These are phyloP conservation scores for Allacma fusca DNA, from an alignment of 2,888 invertebrate species.

Conservation along the genomic window DNA sequence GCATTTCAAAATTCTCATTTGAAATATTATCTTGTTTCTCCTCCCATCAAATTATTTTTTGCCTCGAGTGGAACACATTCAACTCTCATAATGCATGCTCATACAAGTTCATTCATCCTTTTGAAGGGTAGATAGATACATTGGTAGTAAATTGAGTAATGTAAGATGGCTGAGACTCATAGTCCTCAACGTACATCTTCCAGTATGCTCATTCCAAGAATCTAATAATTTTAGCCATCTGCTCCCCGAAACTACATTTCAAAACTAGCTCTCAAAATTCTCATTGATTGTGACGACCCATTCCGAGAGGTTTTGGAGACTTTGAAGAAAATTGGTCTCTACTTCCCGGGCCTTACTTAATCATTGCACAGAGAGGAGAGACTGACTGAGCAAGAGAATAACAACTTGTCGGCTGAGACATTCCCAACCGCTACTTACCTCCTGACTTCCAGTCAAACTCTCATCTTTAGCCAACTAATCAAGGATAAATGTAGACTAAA, in stretches of 20 bases:
- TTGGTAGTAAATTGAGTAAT: too few species aligned
- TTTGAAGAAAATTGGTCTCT: constrained; percentile 4
- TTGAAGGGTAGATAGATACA: neutral
- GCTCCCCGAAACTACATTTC: neutral
- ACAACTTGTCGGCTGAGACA: constrained; percentile 7
- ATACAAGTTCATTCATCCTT: constrained; percentile 4
- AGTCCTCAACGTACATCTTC: too few species aligned
- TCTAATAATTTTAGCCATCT: too few species aligned
- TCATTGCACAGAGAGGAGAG: neutral
- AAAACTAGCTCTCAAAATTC: neutral
- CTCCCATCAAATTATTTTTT: neutral
- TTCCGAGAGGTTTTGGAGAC: neutral
- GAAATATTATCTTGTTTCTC: neutral
- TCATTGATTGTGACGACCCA: neutral
- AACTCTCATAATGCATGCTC: too few species aligned
- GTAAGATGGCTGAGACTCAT: too few species aligned
- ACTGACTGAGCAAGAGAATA: neutral
- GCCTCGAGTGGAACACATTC: neutral
- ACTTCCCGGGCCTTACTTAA: neutral
- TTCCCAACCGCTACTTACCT: constrained; percentile 11
- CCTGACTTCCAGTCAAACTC: constrained; percentile 34
- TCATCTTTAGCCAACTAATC: constrained; percentile 44
- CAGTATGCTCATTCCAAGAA: too few species aligned
- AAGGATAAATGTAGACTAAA: constrained; percentile 36
- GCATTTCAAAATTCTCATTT: neutral